Evolutionary conservation across 2,797 vertebrate species (phyloP).

Genomic region (Ctenopoma multispine): DNA sequence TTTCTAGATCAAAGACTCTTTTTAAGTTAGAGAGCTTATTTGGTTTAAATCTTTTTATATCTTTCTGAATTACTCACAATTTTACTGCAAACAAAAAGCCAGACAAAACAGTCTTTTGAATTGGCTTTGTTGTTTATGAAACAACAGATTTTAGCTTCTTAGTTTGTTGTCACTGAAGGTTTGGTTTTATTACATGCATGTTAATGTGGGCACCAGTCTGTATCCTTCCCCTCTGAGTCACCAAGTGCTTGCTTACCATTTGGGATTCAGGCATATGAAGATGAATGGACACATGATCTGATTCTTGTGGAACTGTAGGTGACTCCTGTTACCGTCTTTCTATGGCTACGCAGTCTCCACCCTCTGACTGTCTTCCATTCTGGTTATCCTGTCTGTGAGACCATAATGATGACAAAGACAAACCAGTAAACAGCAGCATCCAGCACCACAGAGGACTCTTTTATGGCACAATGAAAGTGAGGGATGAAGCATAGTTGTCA

Average conservation of each 20-base stretch:
- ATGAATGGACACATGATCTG: constrained; percentile 80
- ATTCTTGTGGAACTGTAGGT: constrained; percentile 66
- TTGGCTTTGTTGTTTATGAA: constrained; percentile 33
- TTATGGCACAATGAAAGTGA: constrained; percentile 83
- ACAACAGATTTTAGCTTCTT: constrained; percentile 39
- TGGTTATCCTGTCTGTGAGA: constrained; percentile 78
- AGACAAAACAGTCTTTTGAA: constrained; percentile 42
- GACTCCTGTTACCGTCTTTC: constrained; percentile 51
- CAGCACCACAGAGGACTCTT: constrained; percentile 72
- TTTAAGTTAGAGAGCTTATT: constrained; percentile 60
- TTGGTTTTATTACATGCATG: constrained; percentile 34
- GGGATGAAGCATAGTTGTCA: constrained; percentile 81
- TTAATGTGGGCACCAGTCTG: constrained; percentile 26
- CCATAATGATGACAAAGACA: constrained; percentile 84
- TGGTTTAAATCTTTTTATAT: constrained; percentile 59
- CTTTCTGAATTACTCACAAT: constrained; percentile 46
- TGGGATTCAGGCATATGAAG: constrained; percentile 75
- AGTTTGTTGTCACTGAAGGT: constrained; percentile 47
- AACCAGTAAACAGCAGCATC: constrained; percentile 76
- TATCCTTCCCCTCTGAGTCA: constrained; percentile 56
- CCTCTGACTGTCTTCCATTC: constrained; percentile 43
- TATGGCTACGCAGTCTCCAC: constrained; percentile 54
- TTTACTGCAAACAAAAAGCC: constrained; percentile 53
- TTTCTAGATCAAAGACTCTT: constrained; percentile 70
- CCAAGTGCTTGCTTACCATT: constrained; percentile 64